Conservation (phyloP, 2,113 vertebrate species). For the Pterophyllum scalare region DNA sequence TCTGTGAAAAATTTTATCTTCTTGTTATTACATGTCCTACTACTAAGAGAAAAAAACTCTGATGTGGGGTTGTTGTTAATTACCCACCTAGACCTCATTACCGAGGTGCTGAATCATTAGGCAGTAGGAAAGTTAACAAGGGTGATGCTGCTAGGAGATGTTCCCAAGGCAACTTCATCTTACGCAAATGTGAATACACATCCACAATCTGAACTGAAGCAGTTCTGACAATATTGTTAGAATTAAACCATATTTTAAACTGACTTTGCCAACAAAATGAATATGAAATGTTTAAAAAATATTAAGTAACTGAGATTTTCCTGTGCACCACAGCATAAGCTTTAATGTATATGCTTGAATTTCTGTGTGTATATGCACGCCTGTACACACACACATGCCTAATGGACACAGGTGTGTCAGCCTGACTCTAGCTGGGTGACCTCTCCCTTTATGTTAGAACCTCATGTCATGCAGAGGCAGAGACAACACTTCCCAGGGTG, state of each 20-base stretch:
- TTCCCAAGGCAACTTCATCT: constrained; percentile 49
- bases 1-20: constrained; percentile 5
- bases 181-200: background rate
- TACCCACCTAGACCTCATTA: constrained; percentile 57
- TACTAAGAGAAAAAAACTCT: constrained; percentile 22
- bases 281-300: background rate
- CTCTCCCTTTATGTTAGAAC: constrained; percentile 58
- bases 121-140: constrained; percentile 34
- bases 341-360: background rate
- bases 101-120: constrained; percentile 54
- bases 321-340: background rate
- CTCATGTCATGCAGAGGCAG: constrained; percentile 62
- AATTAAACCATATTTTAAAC: background rate
- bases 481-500: constrained; percentile 65
- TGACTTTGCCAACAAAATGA: background rate
- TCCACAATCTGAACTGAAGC: background rate
- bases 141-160: constrained; percentile 42
- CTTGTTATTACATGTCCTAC: background rate
- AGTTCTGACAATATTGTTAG: background rate
- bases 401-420: constrained; percentile 56
- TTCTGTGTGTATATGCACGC: background rate
- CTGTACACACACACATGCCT: constrained; percentile 5
- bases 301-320: background rate
- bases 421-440: constrained; percentile 52
- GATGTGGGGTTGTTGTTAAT: constrained; percentile 45